phyloP scores from a whole-genome alignment of 2,888 invertebrate species.

The Macrosoma leucophasiata region DNA sequence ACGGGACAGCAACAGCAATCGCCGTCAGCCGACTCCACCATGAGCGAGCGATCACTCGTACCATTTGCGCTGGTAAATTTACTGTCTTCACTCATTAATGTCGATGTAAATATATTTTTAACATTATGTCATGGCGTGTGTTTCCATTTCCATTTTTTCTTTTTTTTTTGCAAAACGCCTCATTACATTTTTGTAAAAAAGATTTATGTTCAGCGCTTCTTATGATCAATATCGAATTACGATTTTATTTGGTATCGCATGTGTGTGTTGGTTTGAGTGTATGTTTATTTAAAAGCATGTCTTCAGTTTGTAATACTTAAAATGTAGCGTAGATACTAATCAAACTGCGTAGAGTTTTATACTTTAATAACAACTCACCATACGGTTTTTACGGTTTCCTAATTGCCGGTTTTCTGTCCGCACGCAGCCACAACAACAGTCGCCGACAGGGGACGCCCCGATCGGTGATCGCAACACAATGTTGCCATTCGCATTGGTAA shows the following conservation, averaged over 20 bases:
- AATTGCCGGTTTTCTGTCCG: no score
- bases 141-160: conserved; percentile 21
- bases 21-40: conserved; percentile 70
- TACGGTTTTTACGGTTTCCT: no score
- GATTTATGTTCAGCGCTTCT: no score
- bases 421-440: conserved; percentile 65
- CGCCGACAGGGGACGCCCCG: conserved; percentile 58
- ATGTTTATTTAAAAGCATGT: no score
- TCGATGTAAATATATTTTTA: conserved; percentile 56
- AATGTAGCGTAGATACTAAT: no score
- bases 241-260: conserved; percentile 14
- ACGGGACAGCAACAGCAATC: conserved; percentile 67
- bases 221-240: no score
- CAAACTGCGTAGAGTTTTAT: no score
- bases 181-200: no score
- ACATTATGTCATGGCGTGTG: conserved; percentile 27
- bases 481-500: conserved; percentile 73
- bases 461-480: conserved; percentile 59
- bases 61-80: conserved; percentile 74
- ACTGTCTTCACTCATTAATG: conserved; percentile 60
- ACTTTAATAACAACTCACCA: no score
- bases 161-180: conserved; percentile 22
- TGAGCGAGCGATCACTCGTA: conserved; percentile 71
- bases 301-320: no score
- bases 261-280: no score